A percentile compares a stretch with the other conserved stretches of the same genome.
Conservation (phyloP, 2,888 invertebrate genomes). For the Apamea epomidion region DNA sequence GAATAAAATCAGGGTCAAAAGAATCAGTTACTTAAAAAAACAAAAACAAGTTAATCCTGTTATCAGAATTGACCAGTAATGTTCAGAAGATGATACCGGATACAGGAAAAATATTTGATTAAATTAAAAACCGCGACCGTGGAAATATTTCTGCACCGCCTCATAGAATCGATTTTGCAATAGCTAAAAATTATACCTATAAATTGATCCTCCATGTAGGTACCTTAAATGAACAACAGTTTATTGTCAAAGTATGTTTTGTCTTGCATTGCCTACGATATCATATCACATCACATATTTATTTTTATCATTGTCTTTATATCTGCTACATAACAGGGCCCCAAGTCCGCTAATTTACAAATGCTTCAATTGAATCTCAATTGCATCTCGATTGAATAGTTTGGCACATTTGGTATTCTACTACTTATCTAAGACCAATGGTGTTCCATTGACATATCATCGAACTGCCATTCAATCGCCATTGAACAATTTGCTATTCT, state of each 20-base stretch:
- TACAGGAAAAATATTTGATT: constrained; percentile 31
- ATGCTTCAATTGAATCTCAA: too few species aligned
- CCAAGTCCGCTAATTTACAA: too few species aligned
- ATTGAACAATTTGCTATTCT: too few species aligned
- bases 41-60: constrained; percentile 32
- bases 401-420: too few species aligned
- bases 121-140: neutral
- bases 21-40: neutral
- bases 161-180: neutral
- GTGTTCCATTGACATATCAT: too few species aligned
- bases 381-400: too few species aligned
- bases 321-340: neutral
- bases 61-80: constrained; percentile 8
- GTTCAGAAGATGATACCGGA: neutral
- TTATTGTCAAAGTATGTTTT: neutral
- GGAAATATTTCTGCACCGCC: neutral
- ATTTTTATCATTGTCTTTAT: neutral
- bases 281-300: neutral
- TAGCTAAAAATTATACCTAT: neutral
- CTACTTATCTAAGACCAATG: too few species aligned
- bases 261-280: neutral
- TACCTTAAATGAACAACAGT: neutral
- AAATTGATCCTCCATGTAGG: neutral
- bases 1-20: neutral
- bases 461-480: too few species aligned